phyloP scores from a whole-genome alignment of 2,113 vertebrate genomes.

The Micronycteris hirsuta region DNA sequence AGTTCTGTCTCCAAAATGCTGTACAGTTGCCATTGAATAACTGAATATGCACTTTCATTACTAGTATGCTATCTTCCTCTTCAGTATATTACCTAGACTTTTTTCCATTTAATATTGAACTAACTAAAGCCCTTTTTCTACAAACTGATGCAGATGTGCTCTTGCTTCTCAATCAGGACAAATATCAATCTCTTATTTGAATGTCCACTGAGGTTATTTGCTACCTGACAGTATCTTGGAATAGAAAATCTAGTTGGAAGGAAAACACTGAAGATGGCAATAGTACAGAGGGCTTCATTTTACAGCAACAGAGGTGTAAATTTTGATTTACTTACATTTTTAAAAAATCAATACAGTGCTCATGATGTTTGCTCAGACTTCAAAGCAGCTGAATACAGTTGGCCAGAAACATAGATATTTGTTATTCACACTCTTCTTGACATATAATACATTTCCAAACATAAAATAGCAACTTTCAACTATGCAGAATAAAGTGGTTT shows the following conservation, averaged over 20 bases:
- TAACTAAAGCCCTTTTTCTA: too few relatives aligned
- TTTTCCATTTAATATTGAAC: neutral
- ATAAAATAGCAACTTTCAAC: constrained; percentile 52
- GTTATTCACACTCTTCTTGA: constrained; percentile 52
- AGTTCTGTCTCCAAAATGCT: neutral
- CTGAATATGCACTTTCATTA: neutral
- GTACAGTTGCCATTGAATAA: neutral
- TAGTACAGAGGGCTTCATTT: neutral
- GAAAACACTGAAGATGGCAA: neutral
- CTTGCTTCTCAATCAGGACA: neutral
- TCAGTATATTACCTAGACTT: neutral
- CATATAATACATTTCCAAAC: constrained; percentile 49
- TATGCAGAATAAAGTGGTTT: constrained; percentile 54
- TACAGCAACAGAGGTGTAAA: neutral
- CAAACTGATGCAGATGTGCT: neutral
- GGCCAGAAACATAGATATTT: constrained; percentile 14
- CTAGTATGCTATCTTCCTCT: neutral
- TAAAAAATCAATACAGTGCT: neutral
- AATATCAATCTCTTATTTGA: neutral
- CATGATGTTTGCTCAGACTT: neutral
- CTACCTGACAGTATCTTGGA: neutral
- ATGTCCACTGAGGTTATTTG: neutral
- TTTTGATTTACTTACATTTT: neutral
- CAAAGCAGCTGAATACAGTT: neutral
- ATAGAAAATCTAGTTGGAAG: neutral